These are phyloP conservation scores for Catharus fuscescens DNA, from an alignment of 2,113 vertebrate species.

Conservation along the genomic window DNA sequence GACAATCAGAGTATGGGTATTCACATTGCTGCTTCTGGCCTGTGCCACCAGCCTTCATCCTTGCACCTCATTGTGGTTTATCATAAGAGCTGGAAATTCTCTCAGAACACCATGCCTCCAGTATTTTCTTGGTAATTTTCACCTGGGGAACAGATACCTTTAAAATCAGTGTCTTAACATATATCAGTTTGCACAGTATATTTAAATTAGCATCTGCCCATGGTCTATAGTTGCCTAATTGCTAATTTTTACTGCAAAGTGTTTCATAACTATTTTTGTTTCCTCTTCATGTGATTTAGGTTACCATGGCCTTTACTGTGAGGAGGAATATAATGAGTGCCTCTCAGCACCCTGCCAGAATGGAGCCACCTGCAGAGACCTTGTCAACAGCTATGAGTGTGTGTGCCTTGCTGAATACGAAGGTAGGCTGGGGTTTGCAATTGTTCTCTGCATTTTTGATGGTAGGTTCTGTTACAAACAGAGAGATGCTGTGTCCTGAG, in stretches of 20 bases:
- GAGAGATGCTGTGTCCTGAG: neutral
- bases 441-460: neutral
- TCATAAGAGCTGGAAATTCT: neutral
- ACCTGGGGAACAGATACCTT: neutral
- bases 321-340: conserved; percentile 96
- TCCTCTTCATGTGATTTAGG: conserved; percentile 71
- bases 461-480: neutral
- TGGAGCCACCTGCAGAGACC: conserved; percentile 90
- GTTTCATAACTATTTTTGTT: neutral
- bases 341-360: conserved; percentile 95
- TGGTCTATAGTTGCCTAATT: neutral
- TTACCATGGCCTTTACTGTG: conserved; percentile 96
- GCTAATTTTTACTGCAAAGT: neutral
- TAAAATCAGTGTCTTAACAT: neutral
- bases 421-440: conserved; percentile 72
- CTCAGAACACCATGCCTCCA: neutral
- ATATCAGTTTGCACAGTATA: neutral
- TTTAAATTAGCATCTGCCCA: neutral
- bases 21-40: neutral
- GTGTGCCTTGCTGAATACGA: conserved; percentile 89
- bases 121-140: neutral
- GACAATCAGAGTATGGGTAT: neutral
- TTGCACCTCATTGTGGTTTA: neutral
- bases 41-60: neutral
- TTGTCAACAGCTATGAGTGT: conserved; percentile 90